Conservation (phyloP, 1,140 invertebrate species). For the Zelostemma sp. region DNA sequence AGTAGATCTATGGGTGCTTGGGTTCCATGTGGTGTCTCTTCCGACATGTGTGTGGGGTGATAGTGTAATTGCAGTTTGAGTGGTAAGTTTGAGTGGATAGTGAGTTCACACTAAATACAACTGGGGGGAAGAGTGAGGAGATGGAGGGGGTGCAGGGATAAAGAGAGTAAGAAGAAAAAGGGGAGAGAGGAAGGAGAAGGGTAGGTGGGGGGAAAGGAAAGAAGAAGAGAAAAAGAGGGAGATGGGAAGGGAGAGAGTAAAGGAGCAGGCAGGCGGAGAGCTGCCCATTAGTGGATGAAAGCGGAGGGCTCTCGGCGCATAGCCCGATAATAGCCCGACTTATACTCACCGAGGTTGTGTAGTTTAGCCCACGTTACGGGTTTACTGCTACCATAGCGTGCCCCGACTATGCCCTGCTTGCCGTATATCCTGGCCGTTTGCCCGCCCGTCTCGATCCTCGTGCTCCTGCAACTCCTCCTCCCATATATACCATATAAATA, state of each 20-base stretch:
- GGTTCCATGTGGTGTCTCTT: too few relatives aligned
- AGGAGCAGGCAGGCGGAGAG: slow-evolving; percentile 43
- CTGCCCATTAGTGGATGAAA: slow-evolving; percentile 70
- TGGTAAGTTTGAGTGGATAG: too few relatives aligned
- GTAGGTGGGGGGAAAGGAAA: too few relatives aligned
- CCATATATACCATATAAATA: background rate
- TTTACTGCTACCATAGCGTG: slow-evolving; percentile 30
- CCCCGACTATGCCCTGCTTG: slow-evolving; percentile 22
- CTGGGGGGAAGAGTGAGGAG: too few relatives aligned
- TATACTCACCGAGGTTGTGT: slow-evolving; percentile 64
- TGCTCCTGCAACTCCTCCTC: slow-evolving; percentile 22
- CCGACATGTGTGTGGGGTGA: too few relatives aligned
- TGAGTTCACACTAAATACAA: too few relatives aligned
- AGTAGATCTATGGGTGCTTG: too few relatives aligned
- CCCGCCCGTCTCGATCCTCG: slow-evolving; percentile 46
- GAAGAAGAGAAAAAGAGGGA: slow-evolving; percentile 13
- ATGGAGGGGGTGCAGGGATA: too few relatives aligned
- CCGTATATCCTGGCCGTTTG: slow-evolving; percentile 56
- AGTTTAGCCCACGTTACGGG: slow-evolving; percentile 64
- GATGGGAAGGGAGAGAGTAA: slow-evolving; percentile 41
- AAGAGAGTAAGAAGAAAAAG: too few relatives aligned
- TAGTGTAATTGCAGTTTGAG: too few relatives aligned
- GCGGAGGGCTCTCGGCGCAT: slow-evolving; percentile 68
- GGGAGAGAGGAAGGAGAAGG: too few relatives aligned
- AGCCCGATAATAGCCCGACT: slow-evolving; percentile 70